Conservation (phyloP, 2,797 vertebrate genomes). For the Bucorvus abyssinicus region DNA sequence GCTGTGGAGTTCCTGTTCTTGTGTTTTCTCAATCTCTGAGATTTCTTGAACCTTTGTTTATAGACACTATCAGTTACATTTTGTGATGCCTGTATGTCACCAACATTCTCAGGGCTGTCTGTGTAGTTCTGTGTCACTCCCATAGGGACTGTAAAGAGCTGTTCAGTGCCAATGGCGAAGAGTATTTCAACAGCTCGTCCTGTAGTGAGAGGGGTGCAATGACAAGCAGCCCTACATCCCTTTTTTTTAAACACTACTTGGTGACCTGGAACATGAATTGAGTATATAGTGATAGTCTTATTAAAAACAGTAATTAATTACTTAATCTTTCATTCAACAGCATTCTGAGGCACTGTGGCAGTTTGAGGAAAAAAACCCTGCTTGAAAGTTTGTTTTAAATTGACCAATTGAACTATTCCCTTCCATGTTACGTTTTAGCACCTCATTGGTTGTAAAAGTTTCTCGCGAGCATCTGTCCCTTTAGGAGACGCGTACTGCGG, state of each 20-base stretch:
- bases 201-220: neutral
- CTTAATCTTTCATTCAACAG: neutral
- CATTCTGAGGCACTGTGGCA: neutral
- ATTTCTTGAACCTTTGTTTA: neutral
- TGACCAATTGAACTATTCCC: too few species aligned
- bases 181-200: neutral
- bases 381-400: too few species aligned
- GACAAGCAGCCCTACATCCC: neutral
- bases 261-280: neutral
- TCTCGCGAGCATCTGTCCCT: too few species aligned
- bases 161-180: neutral
- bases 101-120: neutral
- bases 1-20: neutral
- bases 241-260: neutral
- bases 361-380: too few species aligned
- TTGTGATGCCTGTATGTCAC: neutral
- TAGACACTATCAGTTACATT: neutral
- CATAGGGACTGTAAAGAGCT: neutral
- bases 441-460: too few species aligned
- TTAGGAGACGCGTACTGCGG: too few species aligned
- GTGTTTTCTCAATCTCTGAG: neutral
- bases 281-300: neutral
- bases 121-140: neutral
- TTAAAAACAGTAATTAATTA: neutral
- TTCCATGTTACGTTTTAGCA: too few species aligned